Evolutionary conservation across 2,888 invertebrate species (phyloP), one percentile per base, ranked within the genome.

Genomic region (Osmoderma eremita): DNA sequence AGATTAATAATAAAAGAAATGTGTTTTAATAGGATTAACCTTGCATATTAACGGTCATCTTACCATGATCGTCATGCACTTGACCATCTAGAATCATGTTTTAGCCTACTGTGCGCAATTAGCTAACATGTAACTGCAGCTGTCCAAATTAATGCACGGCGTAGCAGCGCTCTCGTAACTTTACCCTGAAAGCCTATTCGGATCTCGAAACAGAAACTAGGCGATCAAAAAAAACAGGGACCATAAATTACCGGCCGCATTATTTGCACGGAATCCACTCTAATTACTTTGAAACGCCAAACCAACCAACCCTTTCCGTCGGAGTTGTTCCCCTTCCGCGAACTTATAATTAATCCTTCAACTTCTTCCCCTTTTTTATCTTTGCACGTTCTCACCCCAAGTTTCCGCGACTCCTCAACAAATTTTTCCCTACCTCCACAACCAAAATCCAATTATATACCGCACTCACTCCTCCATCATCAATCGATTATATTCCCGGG

Each of bases 301-400:
- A 30, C 30, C 45, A 58, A 58, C 58, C 58, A 58, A 58, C 58
- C 58, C 58, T 58, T 58, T 58, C 45, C 58, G 24, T 24, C 58
- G 58, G 58, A 22, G 58, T 30, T 58, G 56, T 58, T 58, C 45
- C 58, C 45, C 30, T 58, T 58, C 45, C 58, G 58, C 58, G 24
- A 58, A 58, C 45, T 58, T 58, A 58, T 58, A 58, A 58, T 58
- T 58, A 58, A 58, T 58, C 58, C 45, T 58, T 58, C 58, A 58
- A 45, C 58, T 58, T 58, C 58, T 45, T 58, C 30, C 58, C 45
- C 30, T 22, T 30, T 45, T 39, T 58, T 42, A 42, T 42, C 30
- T 45, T 41, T 58, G 24, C 24, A 3, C 24, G 12, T 10, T 22
- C 41, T 22, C 39, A n/a, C 20, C 41, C 22, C 45, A 45, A 15